A percentile compares a stretch with the other conserved stretches of the same genome.
Conservation (phyloP, 2,888 invertebrate species). For the Tachina grossa region DNA sequence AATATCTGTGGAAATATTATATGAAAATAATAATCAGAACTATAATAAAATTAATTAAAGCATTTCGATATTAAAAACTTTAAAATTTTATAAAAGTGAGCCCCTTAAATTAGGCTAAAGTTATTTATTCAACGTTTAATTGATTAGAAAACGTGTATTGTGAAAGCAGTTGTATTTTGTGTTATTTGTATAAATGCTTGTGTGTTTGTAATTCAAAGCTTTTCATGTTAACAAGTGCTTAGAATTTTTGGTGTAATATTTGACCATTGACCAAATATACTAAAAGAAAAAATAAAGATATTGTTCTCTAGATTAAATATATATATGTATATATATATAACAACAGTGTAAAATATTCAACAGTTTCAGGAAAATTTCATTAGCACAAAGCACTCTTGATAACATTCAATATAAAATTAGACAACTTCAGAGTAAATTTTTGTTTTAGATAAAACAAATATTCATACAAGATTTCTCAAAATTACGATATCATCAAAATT, state of each 20-base stretch:
- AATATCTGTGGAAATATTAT: constrained; percentile 25
- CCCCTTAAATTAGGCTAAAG: constrained; percentile 32
- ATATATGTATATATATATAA: no score
- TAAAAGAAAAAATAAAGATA: not conserved
- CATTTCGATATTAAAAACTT: not conserved
- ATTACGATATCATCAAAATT: constrained; percentile 71
- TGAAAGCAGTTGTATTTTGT: constrained; percentile 7
- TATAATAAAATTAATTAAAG: not conserved
- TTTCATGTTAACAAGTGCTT: constrained; percentile 68
- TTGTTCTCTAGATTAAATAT: not conserved
- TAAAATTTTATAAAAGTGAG: not conserved
- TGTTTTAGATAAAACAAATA: not conserved
- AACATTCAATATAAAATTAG: not conserved
- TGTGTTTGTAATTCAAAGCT: constrained; percentile 15
- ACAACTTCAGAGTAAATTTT: not conserved
- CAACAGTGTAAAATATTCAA: not conserved
- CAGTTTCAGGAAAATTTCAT: not conserved
- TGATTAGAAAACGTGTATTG: constrained; percentile 12
- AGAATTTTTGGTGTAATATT: constrained; percentile 69
- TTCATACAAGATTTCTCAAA: constrained; percentile 60
- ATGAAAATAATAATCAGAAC: not conserved
- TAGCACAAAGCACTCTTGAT: no score
- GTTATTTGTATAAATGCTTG: constrained; percentile 27
- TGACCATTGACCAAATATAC: not conserved
- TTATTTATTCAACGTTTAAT: constrained; percentile 12